These are phyloP conservation scores for Dolichallabes microphthalmus DNA, from an alignment of 2,113 vertebrate genomes.

Conservation along the genomic window DNA sequence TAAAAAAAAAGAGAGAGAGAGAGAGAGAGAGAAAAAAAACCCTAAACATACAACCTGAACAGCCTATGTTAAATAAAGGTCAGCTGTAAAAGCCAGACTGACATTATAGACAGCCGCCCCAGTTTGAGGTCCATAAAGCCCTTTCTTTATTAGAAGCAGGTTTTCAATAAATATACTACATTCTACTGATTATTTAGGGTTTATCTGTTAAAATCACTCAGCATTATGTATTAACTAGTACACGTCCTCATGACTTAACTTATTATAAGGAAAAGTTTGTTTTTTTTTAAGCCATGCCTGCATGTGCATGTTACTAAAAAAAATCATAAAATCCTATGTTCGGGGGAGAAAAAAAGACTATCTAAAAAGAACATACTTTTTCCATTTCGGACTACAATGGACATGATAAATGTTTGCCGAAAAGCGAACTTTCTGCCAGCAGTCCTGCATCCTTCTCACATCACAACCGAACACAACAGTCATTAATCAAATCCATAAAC, in stretches of 20 bases:
- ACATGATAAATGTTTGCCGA: neutral
- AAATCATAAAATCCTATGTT: neutral
- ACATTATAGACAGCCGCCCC: neutral
- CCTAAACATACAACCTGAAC: neutral
- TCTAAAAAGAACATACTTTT: neutral
- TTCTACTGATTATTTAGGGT: neutral
- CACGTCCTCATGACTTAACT: neutral
- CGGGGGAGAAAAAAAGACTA: neutral
- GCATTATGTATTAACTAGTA: neutral
- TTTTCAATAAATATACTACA: neutral
- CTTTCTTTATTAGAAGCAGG: neutral
- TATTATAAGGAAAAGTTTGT: neutral
- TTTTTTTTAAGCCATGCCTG: neutral
- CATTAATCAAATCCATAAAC: conserved; percentile 26
- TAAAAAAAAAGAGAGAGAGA: no score
- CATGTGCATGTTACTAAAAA: neutral
- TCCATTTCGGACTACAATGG: neutral
- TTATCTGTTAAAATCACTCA: neutral
- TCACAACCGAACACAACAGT: neutral
- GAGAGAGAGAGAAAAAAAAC: no score
- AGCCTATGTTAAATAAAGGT: neutral
- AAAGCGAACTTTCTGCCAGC: conserved; percentile 3
- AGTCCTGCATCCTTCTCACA: neutral
- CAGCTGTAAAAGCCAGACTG: neutral
- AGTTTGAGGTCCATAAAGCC: neutral